Base-by-base conservation (phyloP, 2,888 invertebrate genomes). In the Cephus runcator region DNA sequence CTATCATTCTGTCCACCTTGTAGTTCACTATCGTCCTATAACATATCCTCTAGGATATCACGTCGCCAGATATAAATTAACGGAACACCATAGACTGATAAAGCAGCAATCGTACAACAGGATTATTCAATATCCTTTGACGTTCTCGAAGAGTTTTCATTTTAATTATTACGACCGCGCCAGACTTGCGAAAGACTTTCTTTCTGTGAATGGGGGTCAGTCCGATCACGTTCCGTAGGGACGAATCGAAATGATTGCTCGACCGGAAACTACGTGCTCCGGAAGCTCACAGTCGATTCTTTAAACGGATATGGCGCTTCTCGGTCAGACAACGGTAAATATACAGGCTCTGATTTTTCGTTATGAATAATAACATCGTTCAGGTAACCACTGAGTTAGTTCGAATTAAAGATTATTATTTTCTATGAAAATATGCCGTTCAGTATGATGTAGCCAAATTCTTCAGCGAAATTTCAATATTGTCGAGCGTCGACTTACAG, bases 241-340 rank as follows among this genome's bases (percentile, higher is more conserved):
- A 83, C 76, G 12, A 34, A 71, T 73, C 69, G 77, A 75, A 74
- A 73, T 73, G n/a, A 74, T 73, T 33, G 40, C 75, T 73, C 69
- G 76, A 76, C 87, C 88, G 89, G 88, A 89, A 89, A 79, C 80
- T 77, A 76, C 71, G 77, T 75, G 71, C 34, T 36, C 87, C 87
- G 88, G 88, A 89, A 88, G 84, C 81, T 73, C 79, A 78, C 84
- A 85, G 86, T 84, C 2, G 56, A 86, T 77, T 79, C 82, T 80
- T 56, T 76, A 82, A 85, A 85, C 88, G 83, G 86, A 89, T 88
- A 88, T 86, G 88, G 89, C 76, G 81, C 82, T 82, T 56, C 79
- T 83, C 86, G 87, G 86, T 86, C 89, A 85, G 74, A 73, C 79
- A 88, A 89, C 89, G 88, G 88, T 88, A 88, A 35, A 68, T 33